These are phyloP conservation scores for Onychomys leucogaster DNA, from an alignment of 2,797 vertebrate species.

Conservation along the genomic window DNA sequence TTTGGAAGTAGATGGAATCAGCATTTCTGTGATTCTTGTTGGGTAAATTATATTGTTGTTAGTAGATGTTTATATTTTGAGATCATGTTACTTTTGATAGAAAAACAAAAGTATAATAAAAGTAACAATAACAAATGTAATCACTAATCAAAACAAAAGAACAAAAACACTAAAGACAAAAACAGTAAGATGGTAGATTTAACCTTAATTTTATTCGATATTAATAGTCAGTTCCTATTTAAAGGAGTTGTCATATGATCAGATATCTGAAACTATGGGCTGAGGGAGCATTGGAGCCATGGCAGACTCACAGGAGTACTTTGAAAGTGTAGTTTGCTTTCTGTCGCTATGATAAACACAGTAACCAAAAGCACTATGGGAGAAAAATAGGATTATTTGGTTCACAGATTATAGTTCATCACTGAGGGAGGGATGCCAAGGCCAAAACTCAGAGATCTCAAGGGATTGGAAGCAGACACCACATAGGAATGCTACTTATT, in stretches of 20 bases:
- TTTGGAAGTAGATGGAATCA: neutral
- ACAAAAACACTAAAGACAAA: neutral
- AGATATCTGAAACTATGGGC: neutral
- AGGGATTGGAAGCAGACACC: neutral
- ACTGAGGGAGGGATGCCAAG: neutral
- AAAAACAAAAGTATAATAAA: constrained; percentile 25
- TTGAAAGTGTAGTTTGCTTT: neutral
- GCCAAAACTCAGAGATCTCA: neutral
- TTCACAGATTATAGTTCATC: neutral
- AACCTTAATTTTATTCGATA: neutral
- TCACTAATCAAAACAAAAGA: neutral
- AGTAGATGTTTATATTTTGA: neutral
- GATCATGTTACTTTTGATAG: neutral
- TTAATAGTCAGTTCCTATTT: neutral
- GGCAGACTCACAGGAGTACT: neutral
- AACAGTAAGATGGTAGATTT: neutral
- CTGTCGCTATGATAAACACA: neutral
- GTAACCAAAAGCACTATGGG: neutral
- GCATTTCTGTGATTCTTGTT: neutral
- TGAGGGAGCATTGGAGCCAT: neutral
- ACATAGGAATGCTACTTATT: neutral
- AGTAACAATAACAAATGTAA: neutral
- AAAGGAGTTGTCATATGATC: neutral
- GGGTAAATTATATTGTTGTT: neutral
- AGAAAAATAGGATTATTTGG: neutral